Evolutionary conservation across 1,140 invertebrate species (phyloP), one percentile per base, ranked within the genome.

Genomic region (Gonioctena quinquepunctata): DNA sequence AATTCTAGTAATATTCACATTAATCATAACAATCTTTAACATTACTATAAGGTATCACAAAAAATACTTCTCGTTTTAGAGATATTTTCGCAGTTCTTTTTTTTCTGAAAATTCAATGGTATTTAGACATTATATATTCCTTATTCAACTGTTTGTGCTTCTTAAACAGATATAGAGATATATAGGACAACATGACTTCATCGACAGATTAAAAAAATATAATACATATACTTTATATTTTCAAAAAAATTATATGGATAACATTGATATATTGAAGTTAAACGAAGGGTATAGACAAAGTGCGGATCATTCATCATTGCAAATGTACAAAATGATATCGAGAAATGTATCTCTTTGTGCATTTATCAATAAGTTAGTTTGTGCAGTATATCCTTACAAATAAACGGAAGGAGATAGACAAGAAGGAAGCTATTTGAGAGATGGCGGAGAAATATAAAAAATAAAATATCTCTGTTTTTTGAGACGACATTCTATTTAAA

Each of bases 11-110:
- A 73, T 77, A 77, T 75, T 76, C 71, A 78, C 75, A 78, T 73
- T 75, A 74, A 78, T 73, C 75, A 75, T 74, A 78, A 77, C 77
- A 73, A 72, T 72, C 68, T 76, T 69, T 71, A 72, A 77, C 69
- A 74, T 69, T 77, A 72, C 57, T 71, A 69, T 68, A 77, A 78
- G 77, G 73, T 78, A 78, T 78, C 77, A 78, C 77, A 78, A 78
- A 77, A 76, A 78, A 78, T 78, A 78, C 76, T 71, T 77, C 70
- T 74, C 76, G 70, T 75, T 74, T 71, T 50, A 65, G 70, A 74
- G 71, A 74, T 74, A 69, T 77, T 72, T 68, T 73, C 63, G 42
- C 65, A 68, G 64, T 72, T 72, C 57, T 67, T 71, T 71, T 56
- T 50, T n/a, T 71, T 70, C 62, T 66, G 33, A 61, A 42, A 56